These are phyloP conservation scores for Neodiprion fabricii DNA, from an alignment of 1,140 invertebrate genomes.

Conservation along the genomic window DNA sequence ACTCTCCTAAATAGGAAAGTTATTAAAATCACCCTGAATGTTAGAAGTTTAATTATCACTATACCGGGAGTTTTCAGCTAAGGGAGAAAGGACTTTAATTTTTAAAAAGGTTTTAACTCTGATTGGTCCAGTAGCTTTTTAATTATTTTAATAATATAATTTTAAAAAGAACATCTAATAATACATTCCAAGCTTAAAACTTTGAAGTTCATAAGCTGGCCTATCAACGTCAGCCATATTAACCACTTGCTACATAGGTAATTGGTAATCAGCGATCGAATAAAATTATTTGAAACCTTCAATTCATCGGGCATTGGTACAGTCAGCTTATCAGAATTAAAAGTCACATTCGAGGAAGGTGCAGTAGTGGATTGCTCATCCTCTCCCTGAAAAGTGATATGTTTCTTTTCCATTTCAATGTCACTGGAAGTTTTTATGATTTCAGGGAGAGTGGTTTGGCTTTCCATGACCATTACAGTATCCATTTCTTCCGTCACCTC, in stretches of 20 bases:
- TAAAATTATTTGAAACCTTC: neutral
- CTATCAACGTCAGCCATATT: no score
- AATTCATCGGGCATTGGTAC: neutral
- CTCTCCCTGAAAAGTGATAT: constrained; percentile 25
- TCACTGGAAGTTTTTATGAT: constrained; percentile 12
- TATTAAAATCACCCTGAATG: no score
- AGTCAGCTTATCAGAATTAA: neutral
- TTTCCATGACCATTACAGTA: constrained; percentile 27
- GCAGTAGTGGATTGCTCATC: neutral
- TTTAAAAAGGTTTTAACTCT: constrained; percentile 17
- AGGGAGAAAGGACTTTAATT: no score
- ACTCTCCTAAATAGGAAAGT: no score
- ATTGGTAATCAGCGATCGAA: no score
- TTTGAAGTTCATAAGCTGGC: no score
- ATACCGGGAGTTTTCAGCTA: neutral
- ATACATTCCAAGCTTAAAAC: no score
- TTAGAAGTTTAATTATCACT: neutral
- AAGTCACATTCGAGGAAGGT: neutral
- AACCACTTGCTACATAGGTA: no score
- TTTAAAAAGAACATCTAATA: no score
- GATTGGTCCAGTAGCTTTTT: neutral
- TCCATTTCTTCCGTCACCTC: constrained; percentile 20
- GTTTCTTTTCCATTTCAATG: constrained; percentile 20
- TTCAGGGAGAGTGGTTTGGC: constrained; percentile 26
- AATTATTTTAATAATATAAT: no score